Base-by-base conservation (phyloP, 2,797 vertebrate genomes). In the Glossophaga mutica region DNA sequence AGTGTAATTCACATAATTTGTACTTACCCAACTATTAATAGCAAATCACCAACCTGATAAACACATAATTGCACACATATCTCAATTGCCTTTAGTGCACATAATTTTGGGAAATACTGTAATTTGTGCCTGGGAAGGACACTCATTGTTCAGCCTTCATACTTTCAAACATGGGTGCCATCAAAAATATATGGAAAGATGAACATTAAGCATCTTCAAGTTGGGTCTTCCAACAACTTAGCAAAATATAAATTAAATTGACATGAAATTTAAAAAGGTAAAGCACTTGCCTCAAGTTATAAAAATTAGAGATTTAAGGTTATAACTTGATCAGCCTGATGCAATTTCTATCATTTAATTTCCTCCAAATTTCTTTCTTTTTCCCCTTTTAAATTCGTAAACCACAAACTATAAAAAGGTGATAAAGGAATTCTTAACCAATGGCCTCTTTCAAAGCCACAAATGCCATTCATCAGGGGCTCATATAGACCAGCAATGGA, bases 21-120 rank as follows among this genome's bases (percentile, higher is more conserved):
- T 32, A 84, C 34, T 57, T 89, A 68, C 4, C 52, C 48, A 70
- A 59, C 62, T 37, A 67, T 73, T 74, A 87, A 73, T 3, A 87
- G 79, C 79, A 89, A 87, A 91, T 93, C 83, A 70, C 73, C 83
- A 92, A 91, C 21, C 34, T 90, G 52, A 92, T 57, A 82, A 86
- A 90, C 62, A 83, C 74, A 82, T 86, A 94, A 93, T 44, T 84
- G n/a, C 32, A 39, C 5, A 24, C 34, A 32, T 26, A 67, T n/a
- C 77, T 94, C 88, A 79, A 62, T 0, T 73, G 76, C 44, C 34
- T 95, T 90, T 62, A 65, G 26, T 74, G 78, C 81, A 52, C 12
- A 59, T 18, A 82, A 67, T 91, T 89, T 71, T 7, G 73, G 68
- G 39, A 92, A 91, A 93, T 83, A 48, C 65, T 57, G 14, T 74